Evolutionary conservation across 2,113 vertebrate genomes (phyloP).

Genomic region (Alligator sinensis): DNA sequence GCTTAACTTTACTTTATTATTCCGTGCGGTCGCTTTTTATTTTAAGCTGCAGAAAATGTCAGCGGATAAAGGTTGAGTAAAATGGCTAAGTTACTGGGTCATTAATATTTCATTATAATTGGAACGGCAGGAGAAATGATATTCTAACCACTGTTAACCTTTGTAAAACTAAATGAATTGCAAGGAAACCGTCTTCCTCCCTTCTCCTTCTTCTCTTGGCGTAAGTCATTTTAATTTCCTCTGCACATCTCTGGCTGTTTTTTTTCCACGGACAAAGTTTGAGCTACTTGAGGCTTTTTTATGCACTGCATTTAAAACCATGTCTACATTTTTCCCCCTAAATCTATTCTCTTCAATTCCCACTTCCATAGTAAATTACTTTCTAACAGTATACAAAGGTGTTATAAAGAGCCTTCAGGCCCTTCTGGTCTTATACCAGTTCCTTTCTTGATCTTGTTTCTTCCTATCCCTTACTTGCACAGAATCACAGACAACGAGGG

Average conservation of each 20-base stretch:
- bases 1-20: background rate
- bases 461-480: background rate
- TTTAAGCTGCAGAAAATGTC: slow-evolving; percentile 37
- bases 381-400: background rate
- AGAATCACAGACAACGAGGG: no score
- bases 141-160: background rate
- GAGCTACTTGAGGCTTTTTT: background rate
- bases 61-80: slow-evolving; percentile 29
- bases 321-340: background rate
- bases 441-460: background rate
- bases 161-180: slow-evolving; percentile 21
- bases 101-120: background rate
- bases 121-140: background rate
- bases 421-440: background rate
- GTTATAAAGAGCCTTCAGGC: background rate
- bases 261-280: background rate
- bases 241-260: background rate
- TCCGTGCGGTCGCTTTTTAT: background rate
- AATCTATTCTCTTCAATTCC: background rate
- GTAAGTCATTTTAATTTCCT: background rate
- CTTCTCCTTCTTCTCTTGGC: background rate
- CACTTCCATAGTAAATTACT: fast-evolving
- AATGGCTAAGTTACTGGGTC: fast-evolving
- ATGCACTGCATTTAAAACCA: background rate
- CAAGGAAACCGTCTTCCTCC: background rate